phyloP scores from a whole-genome alignment of 2,113 vertebrate species.

The Hipposideros armiger region DNA sequence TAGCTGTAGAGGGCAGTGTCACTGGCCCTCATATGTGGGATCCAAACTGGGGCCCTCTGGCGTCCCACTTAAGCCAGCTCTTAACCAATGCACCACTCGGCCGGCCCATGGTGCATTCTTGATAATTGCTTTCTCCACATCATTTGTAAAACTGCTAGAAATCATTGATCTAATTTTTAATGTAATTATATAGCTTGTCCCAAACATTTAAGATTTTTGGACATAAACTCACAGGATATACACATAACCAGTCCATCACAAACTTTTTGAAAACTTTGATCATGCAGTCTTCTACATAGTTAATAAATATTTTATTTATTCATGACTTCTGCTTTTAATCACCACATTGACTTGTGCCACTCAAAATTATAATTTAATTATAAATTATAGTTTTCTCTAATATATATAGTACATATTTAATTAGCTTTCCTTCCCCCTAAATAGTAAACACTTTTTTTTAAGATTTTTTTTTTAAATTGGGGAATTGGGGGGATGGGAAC shows the following conservation, averaged over 20 bases:
- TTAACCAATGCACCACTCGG: too few species aligned
- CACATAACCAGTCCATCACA: neutral
- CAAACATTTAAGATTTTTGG: neutral
- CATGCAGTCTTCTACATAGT: neutral
- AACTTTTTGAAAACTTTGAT: neutral
- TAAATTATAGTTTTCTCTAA: neutral
- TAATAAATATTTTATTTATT: neutral
- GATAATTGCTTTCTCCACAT: neutral
- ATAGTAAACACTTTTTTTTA: neutral
- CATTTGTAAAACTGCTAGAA: conserved; percentile 30
- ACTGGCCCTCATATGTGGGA: too few species aligned
- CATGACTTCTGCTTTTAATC: neutral
- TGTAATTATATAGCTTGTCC: neutral
- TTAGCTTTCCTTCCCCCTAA: neutral
- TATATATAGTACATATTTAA: neutral
- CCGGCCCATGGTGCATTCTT: neutral
- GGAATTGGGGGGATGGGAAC: too few species aligned
- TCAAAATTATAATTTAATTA: conserved; percentile 2
- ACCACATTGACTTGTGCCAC: neutral
- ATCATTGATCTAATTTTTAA: neutral
- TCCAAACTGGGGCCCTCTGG: too few species aligned
- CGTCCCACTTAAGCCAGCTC: too few species aligned
- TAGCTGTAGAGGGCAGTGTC: too few species aligned
- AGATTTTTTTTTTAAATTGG: too few species aligned
- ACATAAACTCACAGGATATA: neutral